Evolutionary conservation across 2,797 vertebrate species (phyloP).

Genomic region (Chaunax sp.): DNA sequence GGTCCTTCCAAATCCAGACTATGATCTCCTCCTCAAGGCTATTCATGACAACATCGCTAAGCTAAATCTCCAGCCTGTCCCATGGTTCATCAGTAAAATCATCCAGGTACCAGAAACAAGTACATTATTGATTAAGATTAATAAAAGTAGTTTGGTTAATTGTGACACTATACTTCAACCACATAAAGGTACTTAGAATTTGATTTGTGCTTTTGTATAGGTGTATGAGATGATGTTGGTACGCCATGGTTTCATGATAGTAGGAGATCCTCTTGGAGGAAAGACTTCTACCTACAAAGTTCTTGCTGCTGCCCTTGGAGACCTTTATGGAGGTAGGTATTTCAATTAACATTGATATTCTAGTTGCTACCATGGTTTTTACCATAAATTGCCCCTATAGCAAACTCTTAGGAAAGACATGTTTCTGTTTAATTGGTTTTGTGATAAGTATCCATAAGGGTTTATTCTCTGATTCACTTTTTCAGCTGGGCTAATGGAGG

Average conservation of each 20-base stretch:
- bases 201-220: slow-evolving; percentile 70
- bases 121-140: no score
- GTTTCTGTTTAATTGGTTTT: not conserved
- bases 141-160: not conserved
- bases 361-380: no score
- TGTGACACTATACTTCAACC: not conserved
- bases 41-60: slow-evolving; percentile 87
- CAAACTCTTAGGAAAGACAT: no score
- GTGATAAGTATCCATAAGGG: not conserved
- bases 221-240: slow-evolving; percentile 98
- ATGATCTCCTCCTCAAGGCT: slow-evolving; percentile 87
- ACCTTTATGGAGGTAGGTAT: slow-evolving; percentile 84
- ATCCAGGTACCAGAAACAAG: slow-evolving; percentile 86
- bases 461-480: slow-evolving; percentile 6
- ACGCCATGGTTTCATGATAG: slow-evolving; percentile 95
- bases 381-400: no score
- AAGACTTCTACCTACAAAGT: slow-evolving; percentile 93
- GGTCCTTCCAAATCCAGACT: slow-evolving; percentile 91
- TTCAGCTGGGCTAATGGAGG: slow-evolving; percentile 86
- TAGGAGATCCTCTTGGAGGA: slow-evolving; percentile 91
- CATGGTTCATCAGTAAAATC: slow-evolving; percentile 95
- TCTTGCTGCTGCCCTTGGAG: slow-evolving; percentile 87
- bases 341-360: not conserved
- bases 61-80: slow-evolving; percentile 89
- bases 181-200: not conserved